These are phyloP conservation scores for Ichneumoninae sp. DNA, from an alignment of 2,888 invertebrate species.

Conservation along the genomic window DNA sequence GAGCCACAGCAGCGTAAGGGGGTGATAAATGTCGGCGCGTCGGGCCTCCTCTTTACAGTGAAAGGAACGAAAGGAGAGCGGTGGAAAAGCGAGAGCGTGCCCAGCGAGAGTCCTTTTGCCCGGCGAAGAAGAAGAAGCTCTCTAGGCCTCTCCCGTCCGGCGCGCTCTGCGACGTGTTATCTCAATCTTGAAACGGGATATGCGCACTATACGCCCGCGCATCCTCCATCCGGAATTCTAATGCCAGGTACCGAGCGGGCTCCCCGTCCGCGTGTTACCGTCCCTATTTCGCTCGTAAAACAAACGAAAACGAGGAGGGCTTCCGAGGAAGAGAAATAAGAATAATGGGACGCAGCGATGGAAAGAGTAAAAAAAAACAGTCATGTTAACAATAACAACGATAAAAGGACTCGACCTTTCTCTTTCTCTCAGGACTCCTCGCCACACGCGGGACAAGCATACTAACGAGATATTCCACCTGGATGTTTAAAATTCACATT, in stretches of 20 bases:
- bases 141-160: slow-evolving; percentile 69
- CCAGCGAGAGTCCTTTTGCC: slow-evolving; percentile 36
- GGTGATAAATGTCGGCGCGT: slow-evolving; percentile 81
- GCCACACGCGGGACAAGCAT: slow-evolving; percentile 60
- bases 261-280: slow-evolving; percentile 18
- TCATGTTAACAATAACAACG: slow-evolving; percentile 63
- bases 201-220: slow-evolving; percentile 77
- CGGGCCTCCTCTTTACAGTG: slow-evolving; percentile 70
- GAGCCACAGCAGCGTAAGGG: slow-evolving; percentile 76
- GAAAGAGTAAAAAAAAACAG: slow-evolving; percentile 53
- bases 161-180: slow-evolving; percentile 74
- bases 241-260: slow-evolving; percentile 70
- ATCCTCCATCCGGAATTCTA: slow-evolving; percentile 76
- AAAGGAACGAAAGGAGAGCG: slow-evolving; percentile 49
- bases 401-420: slow-evolving; percentile 50
- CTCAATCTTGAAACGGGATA: slow-evolving; percentile 84
- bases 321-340: slow-evolving; percentile 25
- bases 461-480: slow-evolving; percentile 67
- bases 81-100: slow-evolving; percentile 30
- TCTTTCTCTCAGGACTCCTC: slow-evolving; percentile 37
- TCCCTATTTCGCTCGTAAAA: slow-evolving; percentile 59
- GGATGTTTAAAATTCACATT: slow-evolving; percentile 67
- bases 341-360: slow-evolving; percentile 43
- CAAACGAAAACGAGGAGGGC: slow-evolving; percentile 51
- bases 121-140: slow-evolving; percentile 51